Evolutionary conservation across 30 jellyfish, hydroid and myxozoan species (phyloP).

Genomic region (Aurelia sp.): DNA sequence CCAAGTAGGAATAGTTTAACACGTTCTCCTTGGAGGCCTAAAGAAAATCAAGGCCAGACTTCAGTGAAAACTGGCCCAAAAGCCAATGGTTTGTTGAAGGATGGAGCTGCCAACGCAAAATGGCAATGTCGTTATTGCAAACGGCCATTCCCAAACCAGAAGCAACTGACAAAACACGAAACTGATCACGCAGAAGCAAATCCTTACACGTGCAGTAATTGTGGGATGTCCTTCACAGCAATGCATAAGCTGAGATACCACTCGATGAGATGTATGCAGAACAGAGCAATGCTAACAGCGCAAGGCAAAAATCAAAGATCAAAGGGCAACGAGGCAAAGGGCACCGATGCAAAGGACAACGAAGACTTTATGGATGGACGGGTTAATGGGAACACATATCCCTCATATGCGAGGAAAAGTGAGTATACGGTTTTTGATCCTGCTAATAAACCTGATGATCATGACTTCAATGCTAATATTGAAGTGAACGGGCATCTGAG

Average conservation of each 20-base stretch:
- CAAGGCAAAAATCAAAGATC: too few species aligned
- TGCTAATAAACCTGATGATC: constrained; percentile 30
- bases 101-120: not conserved
- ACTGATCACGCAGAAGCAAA: constrained; percentile 25
- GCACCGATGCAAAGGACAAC: not conserved
- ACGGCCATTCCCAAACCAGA: constrained; percentile 29
- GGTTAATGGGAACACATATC: constrained; percentile 57
- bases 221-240: constrained; percentile 53
- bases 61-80: not conserved
- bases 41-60: not conserved
- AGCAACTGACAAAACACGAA: constrained; percentile 32
- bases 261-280: constrained; percentile 34
- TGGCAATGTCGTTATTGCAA: constrained; percentile 45
- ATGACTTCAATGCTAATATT: not conserved
- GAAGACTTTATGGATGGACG: constrained; percentile 14
- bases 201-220: constrained; percentile 20
- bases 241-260: constrained; percentile 55
- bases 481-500: constrained; percentile 1
- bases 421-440: constrained; percentile 61
- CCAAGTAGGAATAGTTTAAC: not conserved
- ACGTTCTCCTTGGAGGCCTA: not conserved
- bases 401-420: constrained; percentile 48
- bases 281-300: not conserved
- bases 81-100: not conserved
- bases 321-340: not conserved